Evolutionary conservation across 2,888 invertebrate species (phyloP), one percentile per base, ranked within the genome.

Genomic region (Campoplex capitator): DNA sequence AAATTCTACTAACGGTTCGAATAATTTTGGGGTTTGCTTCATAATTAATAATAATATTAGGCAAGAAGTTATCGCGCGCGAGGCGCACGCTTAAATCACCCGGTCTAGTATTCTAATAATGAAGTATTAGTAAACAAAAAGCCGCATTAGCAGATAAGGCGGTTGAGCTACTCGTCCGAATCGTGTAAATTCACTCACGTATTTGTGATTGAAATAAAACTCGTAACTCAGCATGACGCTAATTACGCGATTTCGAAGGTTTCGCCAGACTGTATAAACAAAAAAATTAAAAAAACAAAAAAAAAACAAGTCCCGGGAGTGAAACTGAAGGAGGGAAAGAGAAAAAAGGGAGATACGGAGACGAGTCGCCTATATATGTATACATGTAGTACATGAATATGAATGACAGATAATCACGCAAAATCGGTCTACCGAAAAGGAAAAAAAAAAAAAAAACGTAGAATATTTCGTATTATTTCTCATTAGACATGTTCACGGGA

Each of bases 111-210:
- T 23, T 23, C 23, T 23, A 23, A 23, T 23, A 0, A 23, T 23
- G 23, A 23, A 23, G 23, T 23, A 23, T 23, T 23, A 6, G 38
- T 48, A 32, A 13, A 18, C 13, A 56, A 79, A 38, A 38, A 38
- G 6, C 65, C 23, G 38, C 62, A 56, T 35, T 7, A 16, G 32
- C 16, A 75, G 83, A 78, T 70, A 71, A 82, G 78, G 51, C 79
- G 42, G 45, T 18, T 83, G 38, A 67, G 45, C 67, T 6, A 62
- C 56, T 73, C 85, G 87, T 91, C 81, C 87, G 89, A 88, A 90
- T 90, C 90, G 89, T 87, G 77, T 83, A 79, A 88, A 88, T 85
- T 77, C 85, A 84, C 83, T 87, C 87, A 84, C 73, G 71, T 75
- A 42, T 78, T 83, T 80, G 80, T 58, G 78, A 78, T 84, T 80